Conservation (phyloP, 1,140 invertebrate genomes). For the Patella vulgata region DNA sequence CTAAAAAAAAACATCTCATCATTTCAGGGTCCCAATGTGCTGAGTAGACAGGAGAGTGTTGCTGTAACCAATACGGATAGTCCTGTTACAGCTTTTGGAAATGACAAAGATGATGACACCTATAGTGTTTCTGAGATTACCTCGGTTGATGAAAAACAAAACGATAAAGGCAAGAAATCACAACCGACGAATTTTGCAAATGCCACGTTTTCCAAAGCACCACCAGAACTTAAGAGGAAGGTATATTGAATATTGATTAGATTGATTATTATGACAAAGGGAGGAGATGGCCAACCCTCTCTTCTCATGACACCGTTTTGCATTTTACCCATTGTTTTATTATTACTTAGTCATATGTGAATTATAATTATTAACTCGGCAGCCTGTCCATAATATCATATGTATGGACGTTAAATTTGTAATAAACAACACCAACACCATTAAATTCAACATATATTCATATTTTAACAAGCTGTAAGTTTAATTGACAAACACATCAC, state of each 20-base stretch:
- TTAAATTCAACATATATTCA: not conserved
- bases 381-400: too few relatives aligned
- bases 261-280: not conserved
- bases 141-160: constrained; percentile 20
- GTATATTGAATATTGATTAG: not conserved
- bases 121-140: constrained; percentile 34
- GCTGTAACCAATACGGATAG: constrained; percentile 9
- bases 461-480: too few relatives aligned
- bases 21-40: too few relatives aligned
- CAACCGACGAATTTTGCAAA: not conserved
- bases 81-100: constrained; percentile 25
- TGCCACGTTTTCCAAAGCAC: not conserved
- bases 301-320: not conserved
- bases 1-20: too few relatives aligned
- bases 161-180: constrained; percentile 8
- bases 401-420: too few relatives aligned
- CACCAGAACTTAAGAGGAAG: not conserved
- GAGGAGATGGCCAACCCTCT: too few relatives aligned
- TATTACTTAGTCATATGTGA: not conserved
- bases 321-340: not conserved
- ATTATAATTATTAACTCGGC: not conserved
- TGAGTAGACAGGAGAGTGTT: too few relatives aligned
- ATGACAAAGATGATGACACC: constrained; percentile 27
- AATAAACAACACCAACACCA: constrained; percentile 2
- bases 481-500: too few relatives aligned